Evolutionary conservation across 1,140 invertebrate species (phyloP), one percentile per base, ranked within the genome.

Genomic region (Drosophila rhopaloa): DNA sequence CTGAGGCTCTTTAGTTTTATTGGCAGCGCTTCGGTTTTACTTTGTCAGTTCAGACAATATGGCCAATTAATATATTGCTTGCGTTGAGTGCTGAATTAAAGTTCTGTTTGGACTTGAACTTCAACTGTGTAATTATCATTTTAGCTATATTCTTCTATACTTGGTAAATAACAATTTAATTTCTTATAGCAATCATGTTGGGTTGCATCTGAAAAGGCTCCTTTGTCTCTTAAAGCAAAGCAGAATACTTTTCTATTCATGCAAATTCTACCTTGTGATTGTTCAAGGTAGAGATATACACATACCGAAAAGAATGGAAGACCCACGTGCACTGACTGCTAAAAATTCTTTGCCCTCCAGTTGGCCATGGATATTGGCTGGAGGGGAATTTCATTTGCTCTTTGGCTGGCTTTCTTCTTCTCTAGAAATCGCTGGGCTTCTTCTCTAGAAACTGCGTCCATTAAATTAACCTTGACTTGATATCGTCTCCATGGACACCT

Each of bases 1-100:
- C 72, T 83, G 60, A 72, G 78, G 67, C 72, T 60, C 66, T 73
- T 83, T 77, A 70, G 47, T 82, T 85, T 86, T 68, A 86, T 86
- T 88, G 76, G 59, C 60, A 27, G 19, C 65, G 53, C 43, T 88
- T 61, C 46, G 63, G 68, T 53, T 48, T 75, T 72, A 65, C 66
- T 74, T 80, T 55, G 66, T 72, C 62, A 51, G 62, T 41, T 43
- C 51, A 27, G 29, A 32, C 51, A 50, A 57, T 75, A 57, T 56
- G 40, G 51, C 19, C 53, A 76, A 57, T 65, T 57, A 57, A 57
- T 72, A 50, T 67, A 54, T 62, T 3, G 27, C 59, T 58, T 37
- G n/a, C n/a, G 44, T 51, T n/a, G 19, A 24, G 19, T 27, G 46
- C 46, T 7, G 13, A 13, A 5, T 13, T 5, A n/a, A 4, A 6